These are phyloP conservation scores for Protaetia brevitarsis DNA, from an alignment of 1,140 invertebrate species.

Conservation along the genomic window DNA sequence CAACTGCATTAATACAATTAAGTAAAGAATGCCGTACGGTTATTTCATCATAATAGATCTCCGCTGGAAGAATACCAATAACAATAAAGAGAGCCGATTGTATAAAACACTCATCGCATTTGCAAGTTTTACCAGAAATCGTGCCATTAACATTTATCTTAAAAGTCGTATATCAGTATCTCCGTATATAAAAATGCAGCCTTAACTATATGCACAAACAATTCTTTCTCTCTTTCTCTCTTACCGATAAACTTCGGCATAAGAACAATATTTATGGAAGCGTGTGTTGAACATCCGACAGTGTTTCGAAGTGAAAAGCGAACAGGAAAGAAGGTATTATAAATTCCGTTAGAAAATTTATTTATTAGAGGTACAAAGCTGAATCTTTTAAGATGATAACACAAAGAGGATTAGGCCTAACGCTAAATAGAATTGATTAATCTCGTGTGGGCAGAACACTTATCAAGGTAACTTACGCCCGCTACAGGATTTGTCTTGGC, in stretches of 20 bases:
- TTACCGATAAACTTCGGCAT: not conserved
- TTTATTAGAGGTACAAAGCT: conserved; percentile 17
- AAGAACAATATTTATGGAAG: not conserved
- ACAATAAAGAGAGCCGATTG: not conserved
- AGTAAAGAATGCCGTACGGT: conserved; percentile 6
- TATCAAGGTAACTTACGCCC: conserved; percentile 11
- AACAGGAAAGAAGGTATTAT: conserved; percentile 4
- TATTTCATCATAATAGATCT: not conserved
- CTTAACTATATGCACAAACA: conserved; percentile 5
- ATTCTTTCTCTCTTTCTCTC: too few species aligned
- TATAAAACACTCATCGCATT: conserved; percentile 7
- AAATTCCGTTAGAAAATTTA: conserved; percentile 17
- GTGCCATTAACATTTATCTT: conserved; percentile 7
- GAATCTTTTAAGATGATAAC: conserved; percentile 15
- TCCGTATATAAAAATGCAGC: not conserved
- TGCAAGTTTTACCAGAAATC: not conserved
- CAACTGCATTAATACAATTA: conserved; percentile 12
- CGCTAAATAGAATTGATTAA: conserved; percentile 16
- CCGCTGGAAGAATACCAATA: not conserved
- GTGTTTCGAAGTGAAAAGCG: not conserved
- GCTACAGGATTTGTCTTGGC: conserved; percentile 9
- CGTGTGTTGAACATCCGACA: not conserved
- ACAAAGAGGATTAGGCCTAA: conserved; percentile 2
- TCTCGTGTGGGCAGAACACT: conserved; percentile 3
- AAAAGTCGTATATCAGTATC: not conserved